Percentiles rank a stretch among this genome's conserved stretches.
These are phyloP conservation scores for Proteles cristata DNA, from an alignment of 2,113 vertebrate species.

Conservation along the genomic window DNA sequence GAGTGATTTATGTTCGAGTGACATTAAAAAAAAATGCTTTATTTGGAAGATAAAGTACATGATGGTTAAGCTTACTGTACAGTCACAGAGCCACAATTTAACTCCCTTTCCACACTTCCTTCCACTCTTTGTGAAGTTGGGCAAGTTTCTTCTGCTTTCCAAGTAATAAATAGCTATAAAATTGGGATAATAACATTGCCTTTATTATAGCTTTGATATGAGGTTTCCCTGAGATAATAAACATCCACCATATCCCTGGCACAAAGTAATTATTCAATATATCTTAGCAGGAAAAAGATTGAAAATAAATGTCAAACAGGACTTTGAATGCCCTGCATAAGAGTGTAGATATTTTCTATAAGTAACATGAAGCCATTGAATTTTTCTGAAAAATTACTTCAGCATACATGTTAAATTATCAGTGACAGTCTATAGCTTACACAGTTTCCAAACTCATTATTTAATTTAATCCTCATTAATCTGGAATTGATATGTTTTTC, in stretches of 20 bases:
- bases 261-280: not conserved
- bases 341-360: not conserved
- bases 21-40: not conserved
- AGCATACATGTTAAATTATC: not conserved
- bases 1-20: not conserved
- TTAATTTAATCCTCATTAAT: not conserved
- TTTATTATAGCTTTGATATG: not conserved
- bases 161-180: constrained; percentile 9
- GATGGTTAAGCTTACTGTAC: not conserved
- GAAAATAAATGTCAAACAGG: constrained; percentile 22
- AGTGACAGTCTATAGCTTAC: not conserved
- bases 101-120: not conserved
- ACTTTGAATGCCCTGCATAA: not conserved
- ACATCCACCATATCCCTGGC: not conserved
- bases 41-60: not conserved
- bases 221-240: not conserved
- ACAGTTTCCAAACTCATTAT: not conserved
- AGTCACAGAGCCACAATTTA: not conserved
- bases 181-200: not conserved
- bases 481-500: not conserved
- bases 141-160: not conserved
- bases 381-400: constrained; percentile 4
- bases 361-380: not conserved
- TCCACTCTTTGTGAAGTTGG: not conserved
- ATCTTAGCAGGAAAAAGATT: not conserved